Base-by-base conservation (phyloP, 2,888 invertebrate genomes). In the Lasioglossum villosulum region DNA sequence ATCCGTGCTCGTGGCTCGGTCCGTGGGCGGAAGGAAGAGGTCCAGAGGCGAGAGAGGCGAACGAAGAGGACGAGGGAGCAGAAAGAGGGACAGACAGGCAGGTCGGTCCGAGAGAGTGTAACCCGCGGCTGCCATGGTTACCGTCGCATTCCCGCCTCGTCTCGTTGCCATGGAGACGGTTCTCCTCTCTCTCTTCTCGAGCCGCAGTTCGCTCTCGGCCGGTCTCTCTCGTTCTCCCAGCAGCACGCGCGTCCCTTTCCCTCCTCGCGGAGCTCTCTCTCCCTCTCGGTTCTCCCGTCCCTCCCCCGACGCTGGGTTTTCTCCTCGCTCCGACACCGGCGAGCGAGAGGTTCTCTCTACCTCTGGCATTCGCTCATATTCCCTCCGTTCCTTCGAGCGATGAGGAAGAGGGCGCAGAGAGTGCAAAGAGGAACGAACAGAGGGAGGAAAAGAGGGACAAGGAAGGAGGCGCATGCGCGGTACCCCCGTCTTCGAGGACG, bases 111-210 rank as follows among this genome's bases (percentile, higher is more conserved):
- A 91, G 92, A 93, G 94, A 93, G 94, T 93, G 93, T 93, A 93
- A 91, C 91, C 91, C 93, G 93, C 93, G 93, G 95, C 95, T 95
- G 94, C 95, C 94, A 95, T 95, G 95, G 95, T 95, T 95, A 94
- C 94, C 95, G 93, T 93, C 93, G 94, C 95, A 95, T 94, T 95
- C 95, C 95, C 95, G 94, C 95, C 95, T 95, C 94, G 93, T 92
- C 92, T 93, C 93, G 96, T 96, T 96, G 95, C 96, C 96, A 96
- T 96, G 95, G 96, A 95, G 95, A 96, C 96, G 95, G 94, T 86
- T 75, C 81, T 88, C 68, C 90, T 89, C 92, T 91, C 90, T 89
- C 86, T 83, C 83, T 88, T 83, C 84, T 82, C 80, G 77, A 70
- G 82, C 78, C 56, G 76, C 76, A 56, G 30, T 42, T 68, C 66